Conservation (phyloP, 2,888 invertebrate genomes). For the Trichacis sp. region DNA sequence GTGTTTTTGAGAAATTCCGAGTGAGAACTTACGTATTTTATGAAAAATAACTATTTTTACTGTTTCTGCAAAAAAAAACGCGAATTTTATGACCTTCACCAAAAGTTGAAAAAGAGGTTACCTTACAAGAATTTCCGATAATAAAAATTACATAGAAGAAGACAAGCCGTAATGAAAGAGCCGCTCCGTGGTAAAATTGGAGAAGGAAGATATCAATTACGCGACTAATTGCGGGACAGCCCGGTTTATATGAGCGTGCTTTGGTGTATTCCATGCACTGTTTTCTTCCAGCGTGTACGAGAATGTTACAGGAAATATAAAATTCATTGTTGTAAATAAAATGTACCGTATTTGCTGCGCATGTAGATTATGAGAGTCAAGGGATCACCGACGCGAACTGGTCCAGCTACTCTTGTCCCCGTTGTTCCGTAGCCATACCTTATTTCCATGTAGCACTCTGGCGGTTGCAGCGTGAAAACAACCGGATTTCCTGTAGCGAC, state of each 20-base stretch:
- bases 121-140: slow-evolving; percentile 17
- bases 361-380: slow-evolving; percentile 93
- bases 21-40: too few relatives aligned
- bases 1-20: too few relatives aligned
- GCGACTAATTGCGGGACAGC: slow-evolving; percentile 2
- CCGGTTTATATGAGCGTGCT: slow-evolving; percentile 5
- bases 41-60: too few relatives aligned
- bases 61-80: too few relatives aligned
- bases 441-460: slow-evolving; percentile 97
- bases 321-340: slow-evolving; percentile 41
- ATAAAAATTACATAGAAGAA: not conserved
- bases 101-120: too few relatives aligned
- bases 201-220: slow-evolving; percentile 14
- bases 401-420: slow-evolving; percentile 87
- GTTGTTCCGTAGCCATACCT: slow-evolving; percentile 89
- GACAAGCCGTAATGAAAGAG: not conserved
- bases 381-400: slow-evolving; percentile 92
- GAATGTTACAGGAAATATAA: slow-evolving; percentile 24
- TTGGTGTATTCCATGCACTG: slow-evolving; percentile 19
- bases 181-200: not conserved
- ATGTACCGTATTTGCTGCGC: slow-evolving; percentile 92
- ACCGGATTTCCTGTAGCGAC: slow-evolving; percentile 95
- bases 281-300: slow-evolving; percentile 9
- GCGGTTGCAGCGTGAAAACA: slow-evolving; percentile 91
- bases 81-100: too few relatives aligned